Base-by-base conservation (phyloP, 2,113 vertebrate species). In the Tapirus terrestris region DNA sequence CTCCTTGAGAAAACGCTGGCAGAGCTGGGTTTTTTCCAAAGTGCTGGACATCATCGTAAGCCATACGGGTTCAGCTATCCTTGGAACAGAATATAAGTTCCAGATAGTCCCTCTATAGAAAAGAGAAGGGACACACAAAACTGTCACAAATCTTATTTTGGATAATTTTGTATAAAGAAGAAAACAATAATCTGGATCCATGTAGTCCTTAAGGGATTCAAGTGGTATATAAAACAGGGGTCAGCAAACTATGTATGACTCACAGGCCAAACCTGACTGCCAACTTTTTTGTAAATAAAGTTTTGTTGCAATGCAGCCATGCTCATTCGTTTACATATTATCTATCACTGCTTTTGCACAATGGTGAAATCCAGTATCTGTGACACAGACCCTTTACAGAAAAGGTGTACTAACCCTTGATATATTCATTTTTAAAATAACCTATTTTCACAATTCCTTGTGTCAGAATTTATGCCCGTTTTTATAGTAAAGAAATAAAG, bases 31-130 rank as follows among this genome's bases (percentile, higher is more conserved):
- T 98, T 99, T 99, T 97, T 99, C 99, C 60, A 98, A 97, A 51
- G 98, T 99, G 97, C 97, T 99, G 48, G 99, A 99, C 98, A 99
- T 99, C 99, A 99, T 99, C 96, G 99, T 99, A 61, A 99, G 99
- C 99, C 99, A 99, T 14, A 99, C 99, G 2, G 99, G 99, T 93
- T 99, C 99, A 6, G 98, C 98, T 94, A 99, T 99, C 94, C 99
- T 99, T 51, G 99, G 99, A 92, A 99, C 99, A 90, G 99, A 99
- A 98, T 99, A 99, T 2, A 99, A 98, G 94, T 99, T 99, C 99
- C 99, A 99, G 95, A 99, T 99, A 23, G 99, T 99, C 88, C 98
- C 98, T 97, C 99, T 99, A 96, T 0, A 43, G 75, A 94, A 98
- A 82, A 97, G 36, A 93, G 39, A 89, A 56, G 31, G 29, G 45